Percentiles rank a stretch among this genome's conserved stretches.
phyloP scores from a whole-genome alignment of 2,888 invertebrate species.

The Temnothorax unifasciatus region DNA sequence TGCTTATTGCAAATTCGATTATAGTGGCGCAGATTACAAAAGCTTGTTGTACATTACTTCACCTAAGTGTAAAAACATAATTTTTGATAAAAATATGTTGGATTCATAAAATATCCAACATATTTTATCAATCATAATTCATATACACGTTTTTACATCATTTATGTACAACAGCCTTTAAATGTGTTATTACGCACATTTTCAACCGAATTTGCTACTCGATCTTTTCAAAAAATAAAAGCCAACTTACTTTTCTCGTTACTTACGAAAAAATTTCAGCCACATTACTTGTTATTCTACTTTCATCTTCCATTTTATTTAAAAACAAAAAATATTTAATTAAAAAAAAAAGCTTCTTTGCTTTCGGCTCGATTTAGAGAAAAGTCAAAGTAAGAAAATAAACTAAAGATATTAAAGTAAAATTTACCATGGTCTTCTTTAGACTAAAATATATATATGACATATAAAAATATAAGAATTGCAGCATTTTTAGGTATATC shows the following conservation, averaged over 20 bases:
- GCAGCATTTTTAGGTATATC: conserved; percentile 57
- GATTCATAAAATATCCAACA: background rate
- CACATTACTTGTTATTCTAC: background rate
- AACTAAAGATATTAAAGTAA: conserved; percentile 23
- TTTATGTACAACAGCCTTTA: conserved; percentile 1
- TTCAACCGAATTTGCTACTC: conserved; percentile 2
- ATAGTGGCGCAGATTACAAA: conserved; percentile 9
- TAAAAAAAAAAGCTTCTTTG: conserved; percentile 31
- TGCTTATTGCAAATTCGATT: conserved; percentile 19
- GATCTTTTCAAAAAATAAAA: background rate
- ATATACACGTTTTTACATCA: background rate
- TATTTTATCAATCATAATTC: conserved; percentile 17
- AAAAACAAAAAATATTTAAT: background rate
- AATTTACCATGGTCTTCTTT: conserved; percentile 67
- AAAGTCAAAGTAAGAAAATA: background rate
- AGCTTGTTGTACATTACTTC: conserved; percentile 6
- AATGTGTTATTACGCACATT: background rate
- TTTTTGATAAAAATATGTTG: background rate
- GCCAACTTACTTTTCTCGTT: background rate
- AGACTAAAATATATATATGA: conserved; percentile 65
- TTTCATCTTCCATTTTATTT: background rate
- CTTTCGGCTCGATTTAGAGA: background rate
- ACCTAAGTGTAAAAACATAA: background rate
- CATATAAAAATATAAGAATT: conserved; percentile 71
- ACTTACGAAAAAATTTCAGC: background rate